These are phyloP conservation scores for Pteropus rufus DNA, from an alignment of 2,797 vertebrate genomes.

Conservation along the genomic window DNA sequence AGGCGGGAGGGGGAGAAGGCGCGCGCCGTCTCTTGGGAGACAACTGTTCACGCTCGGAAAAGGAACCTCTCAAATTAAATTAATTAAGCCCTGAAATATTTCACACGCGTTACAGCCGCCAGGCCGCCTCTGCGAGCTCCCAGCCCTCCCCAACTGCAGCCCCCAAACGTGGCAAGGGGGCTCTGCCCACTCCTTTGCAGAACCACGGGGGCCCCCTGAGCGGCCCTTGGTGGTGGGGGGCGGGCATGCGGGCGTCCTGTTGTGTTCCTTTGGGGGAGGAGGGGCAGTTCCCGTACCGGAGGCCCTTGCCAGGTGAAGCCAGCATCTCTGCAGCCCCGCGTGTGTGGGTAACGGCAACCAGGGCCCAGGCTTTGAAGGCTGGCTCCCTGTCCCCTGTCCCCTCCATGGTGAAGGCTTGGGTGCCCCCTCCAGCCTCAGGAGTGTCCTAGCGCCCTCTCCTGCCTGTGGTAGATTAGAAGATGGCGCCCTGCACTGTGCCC, in stretches of 20 bases:
- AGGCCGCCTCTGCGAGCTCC: not conserved
- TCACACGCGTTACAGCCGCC: not conserved
- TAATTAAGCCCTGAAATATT: slow-evolving; percentile 48
- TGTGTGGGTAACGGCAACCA: accelerated
- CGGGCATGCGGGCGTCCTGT: accelerated
- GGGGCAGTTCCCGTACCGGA: no score
- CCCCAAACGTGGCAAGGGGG: not conserved
- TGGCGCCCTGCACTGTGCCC: not conserved
- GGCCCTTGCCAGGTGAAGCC: no score
- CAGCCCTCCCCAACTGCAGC: not conserved
- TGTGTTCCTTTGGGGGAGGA: not conserved
- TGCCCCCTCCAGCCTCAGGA: not conserved
- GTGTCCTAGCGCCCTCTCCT: not conserved
- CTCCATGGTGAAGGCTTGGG: no score
- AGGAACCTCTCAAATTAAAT: slow-evolving; percentile 66
- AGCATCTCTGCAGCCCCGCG: no score
- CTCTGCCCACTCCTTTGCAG: not conserved
- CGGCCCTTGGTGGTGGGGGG: not conserved
- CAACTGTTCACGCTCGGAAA: slow-evolving; percentile 45
- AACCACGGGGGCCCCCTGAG: not conserved
- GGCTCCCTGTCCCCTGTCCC: not conserved
- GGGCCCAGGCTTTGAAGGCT: no score
- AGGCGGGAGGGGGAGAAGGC: not conserved
- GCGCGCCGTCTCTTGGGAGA: slow-evolving; percentile 30
- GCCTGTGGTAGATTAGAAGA: not conserved